Evolutionary conservation across 2,888 invertebrate species (phyloP).

Genomic region (Trilocha varians): DNA sequence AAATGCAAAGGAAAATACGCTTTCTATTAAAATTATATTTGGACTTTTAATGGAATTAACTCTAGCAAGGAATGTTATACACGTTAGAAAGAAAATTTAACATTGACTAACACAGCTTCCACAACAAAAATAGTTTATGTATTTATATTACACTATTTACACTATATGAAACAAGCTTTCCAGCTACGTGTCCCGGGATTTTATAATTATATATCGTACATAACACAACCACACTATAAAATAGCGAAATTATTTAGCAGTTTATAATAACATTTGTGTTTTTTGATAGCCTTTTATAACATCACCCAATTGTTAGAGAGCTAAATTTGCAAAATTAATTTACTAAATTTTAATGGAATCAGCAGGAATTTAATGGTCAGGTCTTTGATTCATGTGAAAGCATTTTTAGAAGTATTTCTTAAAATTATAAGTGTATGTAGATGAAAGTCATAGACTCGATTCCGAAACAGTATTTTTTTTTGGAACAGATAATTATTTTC

Average conservation of each 20-base stretch:
- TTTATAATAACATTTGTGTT: conserved; percentile 26
- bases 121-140: conserved; percentile 8
- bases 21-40: conserved; percentile 5
- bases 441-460: too few relatives aligned
- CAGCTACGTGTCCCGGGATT: conserved; percentile 55
- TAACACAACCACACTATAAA: conserved; percentile 71
- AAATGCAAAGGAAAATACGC: conserved; percentile 7
- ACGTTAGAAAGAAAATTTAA: conserved; percentile 8
- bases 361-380: too few relatives aligned
- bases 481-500: too few relatives aligned
- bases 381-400: too few relatives aligned
- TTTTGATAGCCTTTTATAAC: conserved; percentile 2
- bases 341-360: too few relatives aligned
- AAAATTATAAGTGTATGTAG: too few relatives aligned
- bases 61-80: conserved; percentile 3
- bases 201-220: conserved; percentile 57
- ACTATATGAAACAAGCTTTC: conserved; percentile 58
- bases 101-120: conserved; percentile 7
- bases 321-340: too few relatives aligned
- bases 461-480: too few relatives aligned
- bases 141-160: conserved; percentile 62
- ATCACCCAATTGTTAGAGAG: too few relatives aligned
- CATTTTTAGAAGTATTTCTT: too few relatives aligned
- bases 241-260: conserved; percentile 42
- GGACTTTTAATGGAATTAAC: conserved; percentile 1